These are phyloP conservation scores for Phoronis australis DNA, from an alignment of 2,888 invertebrate genomes.

Conservation along the genomic window DNA sequence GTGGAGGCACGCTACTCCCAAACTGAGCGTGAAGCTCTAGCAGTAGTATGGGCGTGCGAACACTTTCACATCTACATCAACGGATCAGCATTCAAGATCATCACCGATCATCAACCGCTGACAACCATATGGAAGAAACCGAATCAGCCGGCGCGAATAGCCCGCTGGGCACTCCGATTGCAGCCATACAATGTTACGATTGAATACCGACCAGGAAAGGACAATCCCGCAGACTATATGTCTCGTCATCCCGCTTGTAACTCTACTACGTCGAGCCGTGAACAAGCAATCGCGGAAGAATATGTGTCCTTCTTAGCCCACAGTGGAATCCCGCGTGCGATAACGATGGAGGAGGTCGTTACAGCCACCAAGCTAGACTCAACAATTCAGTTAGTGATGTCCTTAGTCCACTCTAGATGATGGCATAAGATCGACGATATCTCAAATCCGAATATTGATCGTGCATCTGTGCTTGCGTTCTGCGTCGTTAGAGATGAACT, in stretches of 20 bases:
- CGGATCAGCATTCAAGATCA: constrained; percentile 17
- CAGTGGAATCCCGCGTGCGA: constrained; percentile 17
- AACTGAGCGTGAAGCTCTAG: constrained; percentile 15
- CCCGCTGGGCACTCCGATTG: constrained; percentile 19
- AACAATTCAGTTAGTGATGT: constrained; percentile 16
- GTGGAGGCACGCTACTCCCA: constrained; percentile 14
- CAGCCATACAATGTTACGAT: constrained; percentile 20
- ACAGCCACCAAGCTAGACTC: constrained; percentile 12
- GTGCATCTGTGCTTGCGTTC: constrained; percentile 5
- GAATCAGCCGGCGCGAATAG: constrained; percentile 19
- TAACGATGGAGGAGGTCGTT: constrained; percentile 21
- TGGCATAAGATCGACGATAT: constrained; percentile 14
- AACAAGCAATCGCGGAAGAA: constrained; percentile 18
- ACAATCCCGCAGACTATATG: constrained; percentile 26
- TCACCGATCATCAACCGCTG: constrained; percentile 24
- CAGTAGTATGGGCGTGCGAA: constrained; percentile 24
- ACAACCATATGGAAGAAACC: constrained; percentile 16
- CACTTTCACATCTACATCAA: constrained; percentile 20
- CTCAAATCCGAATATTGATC: constrained; percentile 9
- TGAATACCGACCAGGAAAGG: constrained; percentile 16
- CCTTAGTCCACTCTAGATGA: constrained; percentile 6
- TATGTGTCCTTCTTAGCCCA: constrained; percentile 19
- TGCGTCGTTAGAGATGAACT: constrained; percentile 14
- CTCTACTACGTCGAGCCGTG: neutral
- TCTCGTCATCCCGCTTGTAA: constrained; percentile 16